Evolutionary conservation across 2,797 vertebrate species (phyloP), one percentile per base, ranked within the genome.

Genomic region (Bradypodion pumilum): DNA sequence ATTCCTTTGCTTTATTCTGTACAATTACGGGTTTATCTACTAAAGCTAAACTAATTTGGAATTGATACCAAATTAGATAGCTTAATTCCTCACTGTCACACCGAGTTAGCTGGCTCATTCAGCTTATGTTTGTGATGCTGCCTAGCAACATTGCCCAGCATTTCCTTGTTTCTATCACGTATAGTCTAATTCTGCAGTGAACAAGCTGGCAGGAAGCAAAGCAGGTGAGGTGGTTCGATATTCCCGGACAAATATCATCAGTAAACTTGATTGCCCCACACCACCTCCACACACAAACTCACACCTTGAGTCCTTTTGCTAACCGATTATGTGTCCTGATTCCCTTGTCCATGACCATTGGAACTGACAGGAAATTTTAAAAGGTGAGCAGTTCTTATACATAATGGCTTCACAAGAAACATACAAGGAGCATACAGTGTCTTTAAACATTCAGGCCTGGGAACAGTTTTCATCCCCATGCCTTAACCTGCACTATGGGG

Each of bases 151-250:
- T 3, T 13, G 66, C 29, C 82, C 68, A 60, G 52, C 0, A 0
- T 80, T 23, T 56, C 68, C 68, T 81, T 74, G 40, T 42, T 35
- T 29, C 74, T 73, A 68, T 63, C 69, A 86, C 46, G 78, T 27
- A 70, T 73, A 63, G 21, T 84, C n/a, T 78, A 77, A 74, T 40
- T 52, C 81, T 75, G 65, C 59, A 27, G 19, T 42, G 49, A 65
- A 82, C 83, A 52, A 73, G 37, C 46, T 37, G 65, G 49, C 37
- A 40, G 3, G 46, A 65, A 78, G 16, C 46, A 59, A 76, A 35
- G 77, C 56, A 81, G 85, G 40, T n/a, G 7, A 81, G 86, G 37
- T n/a, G 37, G 62, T 78, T 78, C 63, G 23, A 63, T 46, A 60
- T 52, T 62, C 0, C 27, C 7, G 63, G 46, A 78, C 32, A 66